Conservation (phyloP, 2,797 vertebrate species). For the Lophius americanus region DNA sequence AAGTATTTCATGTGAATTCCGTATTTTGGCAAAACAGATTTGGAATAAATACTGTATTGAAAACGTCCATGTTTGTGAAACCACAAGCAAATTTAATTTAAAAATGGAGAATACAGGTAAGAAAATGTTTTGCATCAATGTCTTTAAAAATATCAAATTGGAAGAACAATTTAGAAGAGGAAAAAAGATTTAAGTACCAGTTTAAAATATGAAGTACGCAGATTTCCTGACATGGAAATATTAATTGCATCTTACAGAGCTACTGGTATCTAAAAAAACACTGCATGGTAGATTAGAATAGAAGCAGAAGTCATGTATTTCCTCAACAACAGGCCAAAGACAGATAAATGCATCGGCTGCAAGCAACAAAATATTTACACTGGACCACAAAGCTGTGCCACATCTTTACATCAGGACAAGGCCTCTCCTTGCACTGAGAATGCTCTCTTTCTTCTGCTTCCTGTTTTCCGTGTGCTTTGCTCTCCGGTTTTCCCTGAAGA, state of each 20-base stretch:
- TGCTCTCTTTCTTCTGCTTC: slow-evolving; percentile 88
- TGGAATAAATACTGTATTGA: background rate
- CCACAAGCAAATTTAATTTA: background rate
- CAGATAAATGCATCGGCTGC: background rate
- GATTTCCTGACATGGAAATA: slow-evolving; percentile 2
- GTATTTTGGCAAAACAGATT: background rate
- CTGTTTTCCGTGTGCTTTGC: slow-evolving; percentile 76
- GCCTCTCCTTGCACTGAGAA: slow-evolving; percentile 86
- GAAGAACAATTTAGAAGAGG: slow-evolving; percentile 7
- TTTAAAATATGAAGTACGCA: background rate
- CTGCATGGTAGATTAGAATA: background rate
- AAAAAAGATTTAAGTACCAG: background rate
- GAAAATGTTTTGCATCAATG: background rate
- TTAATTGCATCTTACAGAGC: background rate
- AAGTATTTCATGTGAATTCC: background rate
- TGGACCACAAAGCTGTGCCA: background rate
- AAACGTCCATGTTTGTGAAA: background rate
- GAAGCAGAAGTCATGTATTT: background rate
- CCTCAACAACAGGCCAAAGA: background rate
- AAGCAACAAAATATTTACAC: slow-evolving; percentile 61
- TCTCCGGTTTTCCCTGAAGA: slow-evolving; percentile 83
- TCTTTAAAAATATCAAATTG: slow-evolving; percentile 5
- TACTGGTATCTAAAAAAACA: slow-evolving; percentile 23
- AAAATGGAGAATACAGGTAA: slow-evolving; percentile 1
- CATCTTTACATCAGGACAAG: slow-evolving; percentile 71